Conservation (phyloP, 1,140 invertebrate species). For the Drosophila sp. region DNA sequence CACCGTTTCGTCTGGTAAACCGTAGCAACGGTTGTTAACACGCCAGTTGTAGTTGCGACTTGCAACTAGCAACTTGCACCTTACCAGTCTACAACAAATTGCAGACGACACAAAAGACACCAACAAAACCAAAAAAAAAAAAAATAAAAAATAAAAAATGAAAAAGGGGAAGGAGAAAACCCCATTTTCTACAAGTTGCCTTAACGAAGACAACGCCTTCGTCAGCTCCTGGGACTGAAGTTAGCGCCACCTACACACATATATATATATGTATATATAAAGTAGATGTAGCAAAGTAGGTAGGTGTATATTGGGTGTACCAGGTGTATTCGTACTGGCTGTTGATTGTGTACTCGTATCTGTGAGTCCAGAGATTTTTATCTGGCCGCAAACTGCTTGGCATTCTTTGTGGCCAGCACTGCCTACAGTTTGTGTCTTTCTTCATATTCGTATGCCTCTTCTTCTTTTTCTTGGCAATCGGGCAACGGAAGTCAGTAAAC, state of each 20-base stretch:
- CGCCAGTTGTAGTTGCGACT: constrained; percentile 39
- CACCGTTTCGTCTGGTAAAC: constrained; percentile 57
- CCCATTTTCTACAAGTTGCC: constrained; percentile 34
- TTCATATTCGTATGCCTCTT: not conserved
- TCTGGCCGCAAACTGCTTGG: constrained; percentile 31
- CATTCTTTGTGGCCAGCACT: constrained; percentile 41
- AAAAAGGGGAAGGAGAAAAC: constrained; percentile 15
- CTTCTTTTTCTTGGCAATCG: not conserved
- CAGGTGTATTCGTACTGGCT: constrained; percentile 27
- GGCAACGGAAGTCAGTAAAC: constrained; percentile 78
- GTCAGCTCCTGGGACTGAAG: constrained; percentile 42
- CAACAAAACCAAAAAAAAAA: constrained; percentile 18
- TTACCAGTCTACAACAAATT: constrained; percentile 64
- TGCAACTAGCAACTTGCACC: constrained; percentile 39
- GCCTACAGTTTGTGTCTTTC: constrained; percentile 25
- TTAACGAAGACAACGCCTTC: constrained; percentile 69
- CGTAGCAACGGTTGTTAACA: constrained; percentile 80
- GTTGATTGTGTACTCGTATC: constrained; percentile 21
- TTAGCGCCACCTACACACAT: constrained; percentile 52
- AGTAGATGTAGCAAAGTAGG: constrained; percentile 2
- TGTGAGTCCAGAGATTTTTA: constrained; percentile 42
- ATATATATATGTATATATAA: not conserved
- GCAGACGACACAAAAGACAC: constrained; percentile 66
- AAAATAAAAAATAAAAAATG: too few relatives aligned
- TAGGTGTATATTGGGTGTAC: constrained; percentile 44